Evolutionary conservation across 2,888 invertebrate species (phyloP), one percentile per base, ranked within the genome.

Genomic region (Diploptera punctata): DNA sequence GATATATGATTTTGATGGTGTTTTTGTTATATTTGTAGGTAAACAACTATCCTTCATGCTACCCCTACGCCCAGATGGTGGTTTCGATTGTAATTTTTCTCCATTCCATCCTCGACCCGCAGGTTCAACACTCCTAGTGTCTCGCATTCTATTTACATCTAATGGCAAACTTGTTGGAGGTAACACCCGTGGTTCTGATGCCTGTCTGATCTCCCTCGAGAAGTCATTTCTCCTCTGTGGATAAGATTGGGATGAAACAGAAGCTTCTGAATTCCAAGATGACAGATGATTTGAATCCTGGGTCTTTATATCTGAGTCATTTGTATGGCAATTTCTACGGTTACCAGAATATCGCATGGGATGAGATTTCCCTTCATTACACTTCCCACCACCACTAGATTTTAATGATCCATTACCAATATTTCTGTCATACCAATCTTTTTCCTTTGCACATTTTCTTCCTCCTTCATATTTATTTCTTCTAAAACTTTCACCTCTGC

Each of bases 101-200:
- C 79, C 77, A 75, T 81, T 82, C 31, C 83, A 82, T 69, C 75
- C 75, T 61, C 83, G 78, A n/a, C 31, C 57, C 4, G 18, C 19
- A 43, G 90, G 89, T 81, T 92, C 91, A 80, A 91, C 89, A 80
- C 91, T 92, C 77, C 90, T 86, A 68, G 90, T 90, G 77, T 92
- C 91, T 77, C 91, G 84, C 77, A 86, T 86, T 77, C 88, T 83
- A 78, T 87, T 87, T 80, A 80, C 79, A 80, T 82, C 83, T 77
- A 83, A 84, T 74, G 83, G 81, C 71, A 86, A 26, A 33, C 52
- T 85, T 77, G 84, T 82, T 33, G 87, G 86, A 76, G 87, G 86
- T 80, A 86, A 84, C 76, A 86, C 87, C 78, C 90, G 86, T 71
- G 90, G 88, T 81, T 91, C 91, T 44, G 91, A 91, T 73, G 87